phyloP scores from a whole-genome alignment of 2,113 vertebrate genomes.

The Casuarius casuarius region DNA sequence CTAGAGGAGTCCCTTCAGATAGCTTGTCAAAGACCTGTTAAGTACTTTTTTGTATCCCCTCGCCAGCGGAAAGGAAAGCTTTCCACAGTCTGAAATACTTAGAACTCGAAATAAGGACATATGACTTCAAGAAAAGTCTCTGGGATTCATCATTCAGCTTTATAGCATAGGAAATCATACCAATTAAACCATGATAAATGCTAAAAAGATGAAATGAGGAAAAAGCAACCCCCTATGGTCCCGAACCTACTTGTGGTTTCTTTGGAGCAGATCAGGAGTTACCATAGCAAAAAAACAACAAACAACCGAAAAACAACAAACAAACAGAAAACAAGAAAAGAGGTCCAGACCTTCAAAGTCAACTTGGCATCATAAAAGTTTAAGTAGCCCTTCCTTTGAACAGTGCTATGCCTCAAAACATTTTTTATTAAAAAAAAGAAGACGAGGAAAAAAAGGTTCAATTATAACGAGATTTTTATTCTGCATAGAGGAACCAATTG shows the following conservation, averaged over 20 bases:
- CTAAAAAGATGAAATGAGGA: background rate
- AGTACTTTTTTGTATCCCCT: background rate
- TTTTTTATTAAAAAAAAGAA: background rate
- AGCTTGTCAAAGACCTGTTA: background rate
- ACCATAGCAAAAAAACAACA: background rate
- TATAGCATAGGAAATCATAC: background rate
- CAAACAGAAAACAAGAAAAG: background rate
- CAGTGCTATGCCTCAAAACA: background rate
- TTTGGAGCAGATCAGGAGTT: background rate
- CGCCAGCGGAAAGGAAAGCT: background rate
- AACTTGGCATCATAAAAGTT: background rate
- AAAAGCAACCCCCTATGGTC: background rate
- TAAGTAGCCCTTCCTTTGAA: conserved; percentile 8
- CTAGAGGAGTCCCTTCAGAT: background rate
- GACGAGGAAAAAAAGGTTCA: background rate
- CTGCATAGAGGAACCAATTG: background rate
- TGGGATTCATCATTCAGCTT: background rate
- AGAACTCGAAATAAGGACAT: background rate
- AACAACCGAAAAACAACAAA: background rate
- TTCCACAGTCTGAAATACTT: background rate
- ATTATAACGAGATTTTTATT: background rate
- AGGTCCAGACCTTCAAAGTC: background rate
- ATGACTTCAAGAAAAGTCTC: background rate
- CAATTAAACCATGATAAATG: conserved; percentile 15
- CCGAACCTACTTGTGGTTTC: background rate